Percentiles rank a stretch among this genome's conserved stretches.
Conservation (phyloP, 2,888 invertebrate species). For the Apotomis turbidana region DNA sequence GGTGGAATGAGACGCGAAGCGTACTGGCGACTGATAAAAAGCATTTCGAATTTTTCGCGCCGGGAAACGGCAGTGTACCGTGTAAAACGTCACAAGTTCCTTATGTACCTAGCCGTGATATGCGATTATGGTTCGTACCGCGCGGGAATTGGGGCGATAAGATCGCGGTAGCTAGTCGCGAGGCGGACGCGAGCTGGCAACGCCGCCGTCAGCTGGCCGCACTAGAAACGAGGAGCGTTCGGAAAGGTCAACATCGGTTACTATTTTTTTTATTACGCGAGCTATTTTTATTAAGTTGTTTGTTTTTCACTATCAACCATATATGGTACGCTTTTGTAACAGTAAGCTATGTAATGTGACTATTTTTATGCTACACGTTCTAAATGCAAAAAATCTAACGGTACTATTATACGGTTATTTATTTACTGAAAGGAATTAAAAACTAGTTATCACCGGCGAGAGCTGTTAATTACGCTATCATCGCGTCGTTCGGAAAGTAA, state of each 20-base stretch:
- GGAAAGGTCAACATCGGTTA: slow-evolving; percentile 82
- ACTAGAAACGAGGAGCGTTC: slow-evolving; percentile 77
- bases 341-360: neutral
- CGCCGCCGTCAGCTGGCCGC: slow-evolving; percentile 80
- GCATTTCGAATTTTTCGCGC: slow-evolving; percentile 83
- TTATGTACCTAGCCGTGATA: slow-evolving; percentile 70
- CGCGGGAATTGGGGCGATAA: slow-evolving; percentile 73
- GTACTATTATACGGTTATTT: slow-evolving; percentile 3
- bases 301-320: slow-evolving; percentile 55
- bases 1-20: slow-evolving; percentile 51
- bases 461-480: slow-evolving; percentile 26
- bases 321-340: slow-evolving; percentile 6
- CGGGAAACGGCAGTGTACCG: slow-evolving; percentile 71
- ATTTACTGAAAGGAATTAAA: slow-evolving; percentile 1
- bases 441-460: slow-evolving; percentile 5
- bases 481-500: slow-evolving; percentile 34
- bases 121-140: slow-evolving; percentile 59
- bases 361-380: neutral
- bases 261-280: slow-evolving; percentile 74
- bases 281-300: slow-evolving; percentile 64
- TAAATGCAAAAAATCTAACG: neutral
- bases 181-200: slow-evolving; percentile 68
- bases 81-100: slow-evolving; percentile 73
- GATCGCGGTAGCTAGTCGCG: slow-evolving; percentile 64
- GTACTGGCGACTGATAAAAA: slow-evolving; percentile 76